Conservation (phyloP, 2,113 vertebrate genomes). For the Gavia stellata region DNA sequence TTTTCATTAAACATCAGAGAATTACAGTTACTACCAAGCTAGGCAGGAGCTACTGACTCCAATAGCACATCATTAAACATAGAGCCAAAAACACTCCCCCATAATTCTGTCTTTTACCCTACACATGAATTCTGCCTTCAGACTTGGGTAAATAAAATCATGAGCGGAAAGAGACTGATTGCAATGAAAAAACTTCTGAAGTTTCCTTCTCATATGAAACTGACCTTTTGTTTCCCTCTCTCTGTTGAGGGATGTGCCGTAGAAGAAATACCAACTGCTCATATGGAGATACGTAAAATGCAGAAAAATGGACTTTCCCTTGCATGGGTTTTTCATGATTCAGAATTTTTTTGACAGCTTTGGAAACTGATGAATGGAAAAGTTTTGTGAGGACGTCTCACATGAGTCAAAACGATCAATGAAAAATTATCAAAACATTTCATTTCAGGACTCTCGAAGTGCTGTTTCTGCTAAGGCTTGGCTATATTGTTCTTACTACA, state of each 20-base stretch:
- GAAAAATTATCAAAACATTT: background rate
- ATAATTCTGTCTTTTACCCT: background rate
- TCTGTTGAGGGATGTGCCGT: background rate
- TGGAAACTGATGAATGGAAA: background rate
- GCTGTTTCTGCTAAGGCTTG: background rate
- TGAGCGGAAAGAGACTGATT: background rate
- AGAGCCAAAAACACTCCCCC: accelerated
- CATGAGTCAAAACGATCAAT: background rate
- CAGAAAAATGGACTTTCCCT: background rate
- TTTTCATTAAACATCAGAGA: background rate
- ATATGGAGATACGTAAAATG: background rate
- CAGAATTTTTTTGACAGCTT: background rate
- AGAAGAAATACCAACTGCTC: background rate
- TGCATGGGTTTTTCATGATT: background rate
- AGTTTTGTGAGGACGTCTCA: background rate
- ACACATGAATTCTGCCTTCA: background rate
- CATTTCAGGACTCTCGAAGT: background rate
- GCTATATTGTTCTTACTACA: background rate
- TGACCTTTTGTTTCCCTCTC: background rate
- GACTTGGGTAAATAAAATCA: background rate
- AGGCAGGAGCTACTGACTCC: background rate
- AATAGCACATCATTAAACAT: background rate
- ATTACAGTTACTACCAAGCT: background rate
- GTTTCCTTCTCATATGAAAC: background rate
- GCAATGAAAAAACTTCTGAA: background rate